phyloP scores from a whole-genome alignment of 1,140 invertebrate species.

The Gonatopus flavifemur region DNA sequence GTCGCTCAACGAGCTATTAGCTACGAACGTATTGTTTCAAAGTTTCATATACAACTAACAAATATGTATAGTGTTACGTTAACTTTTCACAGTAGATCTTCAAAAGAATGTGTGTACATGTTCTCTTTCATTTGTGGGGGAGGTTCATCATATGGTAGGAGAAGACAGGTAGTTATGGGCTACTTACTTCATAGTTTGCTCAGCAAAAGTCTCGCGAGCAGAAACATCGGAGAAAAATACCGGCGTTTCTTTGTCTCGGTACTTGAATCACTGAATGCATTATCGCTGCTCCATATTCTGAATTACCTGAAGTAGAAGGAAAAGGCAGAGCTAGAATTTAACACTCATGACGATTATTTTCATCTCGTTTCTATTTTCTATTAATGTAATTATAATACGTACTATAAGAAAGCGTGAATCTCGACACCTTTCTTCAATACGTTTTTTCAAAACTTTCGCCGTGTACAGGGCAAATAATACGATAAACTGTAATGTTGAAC shows the following conservation, averaged over 20 bases:
- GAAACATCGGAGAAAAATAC: slow-evolving; percentile 15
- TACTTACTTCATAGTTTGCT: slow-evolving; percentile 35
- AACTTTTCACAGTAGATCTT: slow-evolving; percentile 49
- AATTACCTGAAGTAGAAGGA: too few species aligned
- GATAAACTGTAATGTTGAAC: too few species aligned
- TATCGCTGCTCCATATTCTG: slow-evolving; percentile 8
- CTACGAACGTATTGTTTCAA: slow-evolving; percentile 34
- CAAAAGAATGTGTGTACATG: slow-evolving; percentile 39
- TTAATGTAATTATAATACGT: too few species aligned
- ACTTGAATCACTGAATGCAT: slow-evolving; percentile 5
- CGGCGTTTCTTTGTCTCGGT: slow-evolving; percentile 10
- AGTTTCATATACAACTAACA: slow-evolving; percentile 40
- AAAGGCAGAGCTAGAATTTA: too few species aligned
- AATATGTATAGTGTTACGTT: slow-evolving; percentile 27
- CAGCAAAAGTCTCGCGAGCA: slow-evolving; percentile 10
- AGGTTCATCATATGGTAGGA: slow-evolving; percentile 39
- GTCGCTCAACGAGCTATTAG: not conserved
- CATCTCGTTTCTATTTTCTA: too few species aligned
- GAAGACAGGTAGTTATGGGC: slow-evolving; percentile 40
- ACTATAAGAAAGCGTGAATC: too few species aligned
- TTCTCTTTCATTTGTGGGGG: slow-evolving; percentile 47
- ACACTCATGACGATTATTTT: too few species aligned
- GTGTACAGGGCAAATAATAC: too few species aligned
- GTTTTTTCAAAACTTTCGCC: too few species aligned
- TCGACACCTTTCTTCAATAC: too few species aligned